phyloP scores from a whole-genome alignment of 2,888 invertebrate species.

The Ganaspis brasiliensis region DNA sequence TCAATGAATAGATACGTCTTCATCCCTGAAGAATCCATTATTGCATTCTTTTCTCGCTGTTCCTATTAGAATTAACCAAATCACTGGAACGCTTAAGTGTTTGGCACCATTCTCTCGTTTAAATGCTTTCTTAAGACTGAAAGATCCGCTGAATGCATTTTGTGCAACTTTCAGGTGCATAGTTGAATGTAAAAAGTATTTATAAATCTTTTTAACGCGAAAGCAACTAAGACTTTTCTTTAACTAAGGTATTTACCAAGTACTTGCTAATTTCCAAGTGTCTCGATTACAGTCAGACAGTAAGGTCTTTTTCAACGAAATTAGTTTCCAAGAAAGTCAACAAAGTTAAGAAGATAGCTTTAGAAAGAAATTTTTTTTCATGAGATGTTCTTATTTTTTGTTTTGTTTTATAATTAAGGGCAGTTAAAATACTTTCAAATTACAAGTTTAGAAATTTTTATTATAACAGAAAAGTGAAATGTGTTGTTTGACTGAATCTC shows the following conservation, averaged over 20 bases:
- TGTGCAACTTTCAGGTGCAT: neutral
- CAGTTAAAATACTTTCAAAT: too few species aligned
- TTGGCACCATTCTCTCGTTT: neutral
- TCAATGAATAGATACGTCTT: too few species aligned
- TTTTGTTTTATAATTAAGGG: too few species aligned
- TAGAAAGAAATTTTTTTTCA: too few species aligned
- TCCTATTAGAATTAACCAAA: neutral
- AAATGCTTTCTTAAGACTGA: neutral
- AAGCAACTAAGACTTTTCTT: neutral
- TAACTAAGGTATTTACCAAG: slow-evolving; percentile 8
- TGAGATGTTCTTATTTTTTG: too few species aligned
- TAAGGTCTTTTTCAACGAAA: neutral
- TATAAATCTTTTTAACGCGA: neutral
- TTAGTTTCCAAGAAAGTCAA: neutral
- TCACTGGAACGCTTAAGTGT: neutral
- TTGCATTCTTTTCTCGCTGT: neutral
- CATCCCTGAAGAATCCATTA: too few species aligned
- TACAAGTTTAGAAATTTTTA: too few species aligned
- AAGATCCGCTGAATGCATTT: neutral
- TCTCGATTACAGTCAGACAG: slow-evolving; percentile 59
- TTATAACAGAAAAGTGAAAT: too few species aligned
- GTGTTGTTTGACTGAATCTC: neutral
- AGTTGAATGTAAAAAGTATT: neutral
- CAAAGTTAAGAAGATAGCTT: too few species aligned
- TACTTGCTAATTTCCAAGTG: slow-evolving; percentile 62